Base-by-base conservation (phyloP, 2,888 invertebrate species). In the Cyclophora punctaria region DNA sequence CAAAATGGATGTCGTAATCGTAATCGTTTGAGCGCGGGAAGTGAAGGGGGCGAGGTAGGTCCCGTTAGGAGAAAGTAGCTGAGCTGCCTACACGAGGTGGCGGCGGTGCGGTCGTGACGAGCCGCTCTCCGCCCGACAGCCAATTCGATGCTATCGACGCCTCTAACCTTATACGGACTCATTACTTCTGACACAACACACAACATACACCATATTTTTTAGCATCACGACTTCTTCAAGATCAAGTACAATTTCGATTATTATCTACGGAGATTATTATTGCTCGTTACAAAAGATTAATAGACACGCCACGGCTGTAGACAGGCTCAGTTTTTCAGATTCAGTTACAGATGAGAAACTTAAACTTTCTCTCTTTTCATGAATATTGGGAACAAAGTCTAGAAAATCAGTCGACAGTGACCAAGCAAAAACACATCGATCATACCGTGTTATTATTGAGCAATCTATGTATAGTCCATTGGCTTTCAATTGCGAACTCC, bases 61-160 rank as follows among this genome's bases (percentile, higher is more conserved):
- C 80, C 88, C 86, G 88, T 88, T 86, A 88, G 79, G 86, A 86
- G 88, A 88, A 88, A 88, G 88, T 87, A 81, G 83, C 81, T 81
- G 78, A 20, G 83, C 81, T 81, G 79, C 84, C 83, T 79, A 83
- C 83, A 80, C 78, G 20, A 20, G 20, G 20, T 20, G 73, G 68
- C 56, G 64, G 20, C 71, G 71, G 73, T 77, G 72, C 68, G 66
- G 68, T 79, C 80, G 80, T 82, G 79, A 78, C 76, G 69, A 69
- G 69, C 71, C 68, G 66, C 70, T 63, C 58, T 71, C 64, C 69
- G 65, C 48, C 48, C 59, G 66, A 73, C 70, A 71, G 72, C 78
- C 71, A 64, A 75, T 75, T 74, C 71, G 73, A 80, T 76, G 73
- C 73, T 73, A 82, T 80, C 75, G 67, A 69, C 55, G 54, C 60